Evolutionary conservation across 2,888 invertebrate species (phyloP).

Genomic region (Carcina quercana): DNA sequence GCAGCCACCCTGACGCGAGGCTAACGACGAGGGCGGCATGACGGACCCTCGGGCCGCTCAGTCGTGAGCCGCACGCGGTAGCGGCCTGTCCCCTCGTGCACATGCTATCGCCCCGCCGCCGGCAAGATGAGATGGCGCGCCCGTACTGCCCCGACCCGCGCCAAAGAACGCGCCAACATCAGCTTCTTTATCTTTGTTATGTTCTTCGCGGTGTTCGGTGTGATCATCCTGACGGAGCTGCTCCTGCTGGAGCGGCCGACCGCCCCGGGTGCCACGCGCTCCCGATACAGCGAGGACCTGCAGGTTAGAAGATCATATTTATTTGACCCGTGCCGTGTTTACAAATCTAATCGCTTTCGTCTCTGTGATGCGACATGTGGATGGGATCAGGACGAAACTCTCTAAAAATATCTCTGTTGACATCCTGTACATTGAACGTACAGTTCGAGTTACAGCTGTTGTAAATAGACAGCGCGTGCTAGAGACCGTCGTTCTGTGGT

Average conservation of each 20-base stretch:
- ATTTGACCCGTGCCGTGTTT: slow-evolving; percentile 8
- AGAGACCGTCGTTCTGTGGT: too few species aligned
- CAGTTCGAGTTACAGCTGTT: too few species aligned
- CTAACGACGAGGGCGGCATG: slow-evolving; percentile 29
- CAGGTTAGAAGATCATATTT: slow-evolving; percentile 50
- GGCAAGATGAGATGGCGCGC: slow-evolving; percentile 63
- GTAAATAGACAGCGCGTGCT: too few species aligned
- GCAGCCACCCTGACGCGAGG: slow-evolving; percentile 30
- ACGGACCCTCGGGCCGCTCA: slow-evolving; percentile 31
- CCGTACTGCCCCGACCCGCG: slow-evolving; percentile 32
- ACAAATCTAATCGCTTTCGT: slow-evolving; percentile 7
- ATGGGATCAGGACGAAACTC: too few species aligned
- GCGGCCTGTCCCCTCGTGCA: slow-evolving; percentile 25
- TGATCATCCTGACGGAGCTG: slow-evolving; percentile 91
- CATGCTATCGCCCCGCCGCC: slow-evolving; percentile 37
- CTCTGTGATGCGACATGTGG: too few species aligned
- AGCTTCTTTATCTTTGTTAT: slow-evolving; percentile 93
- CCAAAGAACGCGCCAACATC: slow-evolving; percentile 88
- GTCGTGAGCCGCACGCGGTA: slow-evolving; percentile 31
- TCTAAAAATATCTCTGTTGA: too few species aligned
- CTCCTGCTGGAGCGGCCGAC: slow-evolving; percentile 72
- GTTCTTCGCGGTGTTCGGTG: slow-evolving; percentile 91
- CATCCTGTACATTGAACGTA: too few species aligned
- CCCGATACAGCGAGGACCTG: slow-evolving; percentile 82
- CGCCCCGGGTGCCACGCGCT: slow-evolving; percentile 67